Percentiles rank a stretch among this genome's conserved stretches.
phyloP scores from a whole-genome alignment of 2,797 vertebrate genomes.

The Pangasius larnaudii region DNA sequence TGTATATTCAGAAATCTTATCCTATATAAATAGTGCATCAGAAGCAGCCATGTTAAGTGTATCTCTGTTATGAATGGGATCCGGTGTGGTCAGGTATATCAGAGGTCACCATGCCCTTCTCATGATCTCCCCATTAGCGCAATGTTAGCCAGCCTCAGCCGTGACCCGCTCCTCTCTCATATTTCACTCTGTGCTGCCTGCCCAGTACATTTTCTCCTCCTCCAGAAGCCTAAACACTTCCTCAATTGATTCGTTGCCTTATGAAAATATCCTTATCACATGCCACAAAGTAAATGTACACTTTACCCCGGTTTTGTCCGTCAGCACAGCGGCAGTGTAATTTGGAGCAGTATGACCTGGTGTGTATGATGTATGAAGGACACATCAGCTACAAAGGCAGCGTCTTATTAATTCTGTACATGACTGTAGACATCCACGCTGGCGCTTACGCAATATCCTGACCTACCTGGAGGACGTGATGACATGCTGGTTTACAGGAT shows the following conservation, averaged over 20 bases:
- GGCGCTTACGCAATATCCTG: slow-evolving; percentile 32
- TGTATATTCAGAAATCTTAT: background rate
- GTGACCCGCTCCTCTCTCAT: slow-evolving; percentile 19
- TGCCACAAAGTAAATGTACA: slow-evolving; percentile 5
- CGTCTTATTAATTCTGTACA: slow-evolving; percentile 26
- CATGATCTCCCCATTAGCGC: slow-evolving; percentile 27
- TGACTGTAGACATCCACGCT: background rate
- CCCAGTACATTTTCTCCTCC: background rate
- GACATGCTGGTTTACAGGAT: slow-evolving; percentile 30
- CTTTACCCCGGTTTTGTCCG: background rate
- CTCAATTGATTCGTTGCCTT: background rate
- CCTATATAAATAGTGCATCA: background rate
- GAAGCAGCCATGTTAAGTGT: background rate
- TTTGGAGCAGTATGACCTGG: slow-evolving; percentile 16
- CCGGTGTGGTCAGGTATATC: background rate
- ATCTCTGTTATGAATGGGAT: background rate
- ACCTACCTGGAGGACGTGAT: slow-evolving; percentile 39
- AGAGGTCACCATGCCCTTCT: slow-evolving; percentile 43
- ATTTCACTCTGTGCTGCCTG: slow-evolving; percentile 12
- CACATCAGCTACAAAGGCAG: slow-evolving; percentile 14
- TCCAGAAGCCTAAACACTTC: background rate
- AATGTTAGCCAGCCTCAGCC: background rate
- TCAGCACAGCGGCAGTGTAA: slow-evolving; percentile 20
- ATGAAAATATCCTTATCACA: slow-evolving; percentile 32
- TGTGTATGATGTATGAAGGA: slow-evolving; percentile 28